These are phyloP conservation scores for Intellagama lesueurii DNA, from an alignment of 2,797 vertebrate genomes.

Conservation along the genomic window DNA sequence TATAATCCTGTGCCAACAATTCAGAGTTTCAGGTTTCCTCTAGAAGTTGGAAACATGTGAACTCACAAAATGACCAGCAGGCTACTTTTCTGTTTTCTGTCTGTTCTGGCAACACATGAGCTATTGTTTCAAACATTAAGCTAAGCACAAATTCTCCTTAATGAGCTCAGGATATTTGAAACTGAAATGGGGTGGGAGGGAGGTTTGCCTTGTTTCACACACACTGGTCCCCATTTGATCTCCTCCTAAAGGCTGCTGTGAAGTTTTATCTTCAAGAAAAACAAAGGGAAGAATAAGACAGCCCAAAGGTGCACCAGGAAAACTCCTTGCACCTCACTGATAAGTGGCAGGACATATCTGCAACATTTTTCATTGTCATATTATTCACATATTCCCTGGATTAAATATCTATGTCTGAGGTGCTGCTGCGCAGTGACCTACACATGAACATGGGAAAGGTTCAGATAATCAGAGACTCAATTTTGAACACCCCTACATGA, in stretches of 20 bases:
- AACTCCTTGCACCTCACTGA: not conserved
- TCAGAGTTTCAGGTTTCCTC: not conserved
- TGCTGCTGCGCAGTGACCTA: not conserved
- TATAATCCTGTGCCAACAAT: not conserved
- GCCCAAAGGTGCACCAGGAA: constrained; percentile 57
- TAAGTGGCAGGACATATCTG: not conserved
- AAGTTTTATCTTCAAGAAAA: constrained; percentile 77
- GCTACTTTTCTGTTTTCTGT: constrained; percentile 45
- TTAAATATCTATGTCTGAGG: not conserved
- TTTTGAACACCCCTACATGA: not conserved
- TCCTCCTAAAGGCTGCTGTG: constrained; percentile 65
- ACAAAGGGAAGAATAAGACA: constrained; percentile 67
- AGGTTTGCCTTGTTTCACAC: constrained; percentile 67
- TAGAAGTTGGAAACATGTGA: constrained; percentile 17
- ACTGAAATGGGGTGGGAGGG: constrained; percentile 32
- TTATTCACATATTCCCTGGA: not conserved
- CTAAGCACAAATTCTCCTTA: constrained; percentile 66
- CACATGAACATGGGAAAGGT: not conserved
- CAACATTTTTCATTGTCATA: constrained; percentile 17
- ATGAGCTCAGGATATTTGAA: constrained; percentile 61
- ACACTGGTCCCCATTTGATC: constrained; percentile 68
- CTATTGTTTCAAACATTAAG: constrained; percentile 63
- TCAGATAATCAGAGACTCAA: not conserved
- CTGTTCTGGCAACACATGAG: constrained; percentile 52
- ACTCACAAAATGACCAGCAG: not conserved